Base-by-base conservation (phyloP, 2,797 vertebrate species). In the Amphiprion clarkii region DNA sequence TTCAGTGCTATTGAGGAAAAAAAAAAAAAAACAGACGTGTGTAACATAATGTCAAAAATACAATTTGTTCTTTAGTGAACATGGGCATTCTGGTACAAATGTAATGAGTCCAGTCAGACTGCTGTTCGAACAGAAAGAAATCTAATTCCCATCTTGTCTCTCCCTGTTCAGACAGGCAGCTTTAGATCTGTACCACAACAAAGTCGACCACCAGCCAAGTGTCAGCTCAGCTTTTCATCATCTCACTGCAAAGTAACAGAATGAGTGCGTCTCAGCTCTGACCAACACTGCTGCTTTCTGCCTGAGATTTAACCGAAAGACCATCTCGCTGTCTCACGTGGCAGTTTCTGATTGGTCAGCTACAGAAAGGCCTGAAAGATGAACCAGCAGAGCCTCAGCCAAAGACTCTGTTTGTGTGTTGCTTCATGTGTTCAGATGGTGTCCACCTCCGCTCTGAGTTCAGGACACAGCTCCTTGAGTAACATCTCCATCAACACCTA, bases 401-500 rank as follows among this genome's bases (percentile, higher is more conserved):
- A 25, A 51, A 63, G 40, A 70, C 52, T 64, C 14, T 16, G 25
- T 33, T 44, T 78, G 51, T 62, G 51, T 55, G 36, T 6, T 42
- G 42, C n/a, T 55, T 16, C 70, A 33, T 27, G 44, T n/a, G 23
- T 77, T 97, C 95, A 94, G 71, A 91, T 86, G 67, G 80, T 95
- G 76, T 97, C 96, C 88, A 95, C 88, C 75, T 97, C 96, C 73
- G 88, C 84, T 76, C 92, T 95, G 82, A 99, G 94, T 90, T 99
- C 98, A 76, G 98, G 96, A 91, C 96, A 99, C 77, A 99, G 87
- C 87, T 99, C 98, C 82, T 93, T 96, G 42, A 99, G 95, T 88
- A 99, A 92, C 95, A 99, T 95, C 94, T 99, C 98, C 95, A 99
- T 93, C 91, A 99, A 89, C 49, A 98, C 95, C 98, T 99, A 29